Base-by-base conservation (phyloP, 2,888 invertebrate species). In the Boloria selene region DNA sequence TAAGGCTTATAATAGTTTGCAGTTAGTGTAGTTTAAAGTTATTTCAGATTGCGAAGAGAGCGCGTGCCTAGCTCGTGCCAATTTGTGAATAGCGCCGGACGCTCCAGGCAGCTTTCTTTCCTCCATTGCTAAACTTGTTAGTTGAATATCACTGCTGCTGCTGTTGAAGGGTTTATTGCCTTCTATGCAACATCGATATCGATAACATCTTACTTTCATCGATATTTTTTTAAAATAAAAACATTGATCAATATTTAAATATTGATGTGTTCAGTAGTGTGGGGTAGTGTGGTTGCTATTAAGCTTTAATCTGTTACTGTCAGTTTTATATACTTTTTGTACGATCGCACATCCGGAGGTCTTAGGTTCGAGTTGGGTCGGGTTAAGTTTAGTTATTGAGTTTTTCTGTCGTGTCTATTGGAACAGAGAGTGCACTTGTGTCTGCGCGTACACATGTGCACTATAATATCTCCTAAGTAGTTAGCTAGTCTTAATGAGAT, bases 1-100 rank as follows among this genome's bases (percentile, higher is more conserved):
- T 76, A 80, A 66, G 66, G 78, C 73, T 58, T 47, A 60, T 66
- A 78, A 75, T 84, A 4, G 45, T 26, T 62, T 74, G 56, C n/a
- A 17, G 10, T 13, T 18, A 16, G 50, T 53, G 49, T 66, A 45
- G 61, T 73, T 70, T 77, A 85, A 73, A 58, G 75, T 55, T 75
- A 45, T 81, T 85, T 65, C 67, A 66, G 51, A 65, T 70, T 70
- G 73, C 65, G 49, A 69, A 69, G 53, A 68, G 71, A 80, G 83
- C 88, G 90, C 88, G 90, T 90, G 90, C 84, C 86, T 82, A 85
- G 89, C 90, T 90, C 90, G 90, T 90, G 90, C 89, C 90, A 90
- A 91, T 90, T 90, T 90, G 91, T 89, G 89, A 87, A 88, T 87
- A 89, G 86, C 87, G 84, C 85, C 87, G 88, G 87, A 86, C 87